Evolutionary conservation across 2,113 vertebrate species (phyloP), one percentile per base, ranked within the genome.

Genomic region (Dasyornis broadbenti): DNA sequence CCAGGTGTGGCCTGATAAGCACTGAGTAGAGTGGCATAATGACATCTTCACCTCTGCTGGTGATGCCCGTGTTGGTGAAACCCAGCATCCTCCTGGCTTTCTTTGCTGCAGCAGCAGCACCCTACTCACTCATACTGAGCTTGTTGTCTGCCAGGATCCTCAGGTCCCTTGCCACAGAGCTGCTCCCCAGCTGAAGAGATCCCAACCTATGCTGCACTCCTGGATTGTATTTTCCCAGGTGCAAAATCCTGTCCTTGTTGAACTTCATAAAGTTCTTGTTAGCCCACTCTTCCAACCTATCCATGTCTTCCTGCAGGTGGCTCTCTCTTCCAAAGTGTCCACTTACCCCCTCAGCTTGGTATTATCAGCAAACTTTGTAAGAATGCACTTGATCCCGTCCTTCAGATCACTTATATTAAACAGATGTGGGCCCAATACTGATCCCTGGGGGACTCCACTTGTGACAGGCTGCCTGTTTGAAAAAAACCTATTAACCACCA

Each of bases 351-450:
- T 52, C 56, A 40, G 27, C 23, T 64, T 57, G 37, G 28, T 40
- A 16, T 57, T 53, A 73, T 17, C 40, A 66, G 40, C n/a, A 61
- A 28, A 73, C 21, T 47, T 47, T 16, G 17, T 14, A 60, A 54
- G 47, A n/a, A 57, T 54, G 24, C 31, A 33, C 40, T 37, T 49
- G n/a, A 24, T 42, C 10, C 35, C 40, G 50, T 37, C 61, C 56
- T 47, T 40, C 47, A 68, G 21, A 60, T 54, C n/a, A 35, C 47
- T 66, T 68, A 24, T 35, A 47, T 6, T 27, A 31, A 91, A 59
- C 35, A 63, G 23, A 28, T 0, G 3, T 33, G 7, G 15, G 15
- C 53, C 23, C 35, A 39, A 1, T 27, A 23, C 20, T 0, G 0
- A 12, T 45, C 17, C 37, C 56, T 35, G 37, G 28, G 7, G 33